phyloP scores from a whole-genome alignment of 2,888 invertebrate genomes.

The Pseudoips prasinana region DNA sequence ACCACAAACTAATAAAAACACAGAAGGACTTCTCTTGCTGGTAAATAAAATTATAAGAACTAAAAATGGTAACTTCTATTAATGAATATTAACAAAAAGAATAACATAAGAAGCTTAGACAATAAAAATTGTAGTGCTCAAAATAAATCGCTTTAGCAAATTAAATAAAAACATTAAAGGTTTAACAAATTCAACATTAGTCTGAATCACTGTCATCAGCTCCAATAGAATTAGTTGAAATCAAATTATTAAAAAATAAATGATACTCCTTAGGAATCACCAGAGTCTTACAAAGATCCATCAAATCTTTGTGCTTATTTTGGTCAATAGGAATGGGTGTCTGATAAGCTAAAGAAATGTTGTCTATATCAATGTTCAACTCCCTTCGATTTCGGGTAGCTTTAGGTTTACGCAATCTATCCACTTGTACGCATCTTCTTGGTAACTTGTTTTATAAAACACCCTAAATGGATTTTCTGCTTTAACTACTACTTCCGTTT shows the following conservation, averaged over 20 bases:
- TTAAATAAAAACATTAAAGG: neutral
- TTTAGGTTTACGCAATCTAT: slow-evolving; percentile 6
- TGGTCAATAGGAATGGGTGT: slow-evolving; percentile 4
- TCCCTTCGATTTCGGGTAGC: slow-evolving; percentile 2
- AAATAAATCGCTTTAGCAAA: neutral
- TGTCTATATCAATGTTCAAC: neutral
- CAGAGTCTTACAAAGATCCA: slow-evolving; percentile 4
- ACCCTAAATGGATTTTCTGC: slow-evolving; percentile 3
- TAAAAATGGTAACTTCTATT: slow-evolving; percentile 5
- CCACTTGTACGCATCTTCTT: slow-evolving; percentile 4
- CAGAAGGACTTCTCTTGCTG: no score
- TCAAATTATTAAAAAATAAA: slow-evolving; percentile 5
- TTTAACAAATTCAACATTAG: neutral
- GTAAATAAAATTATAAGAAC: neutral
- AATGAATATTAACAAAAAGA: neutral
- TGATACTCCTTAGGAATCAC: slow-evolving; percentile 7
- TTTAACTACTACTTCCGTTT: slow-evolving; percentile 5
- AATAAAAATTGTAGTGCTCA: neutral
- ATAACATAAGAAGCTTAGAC: neutral
- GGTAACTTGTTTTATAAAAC: slow-evolving; percentile 3
- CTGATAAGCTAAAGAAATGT: slow-evolving; percentile 3
- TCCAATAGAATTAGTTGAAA: slow-evolving; percentile 1
- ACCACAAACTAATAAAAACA: no score
- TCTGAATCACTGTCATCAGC: slow-evolving; percentile 1
- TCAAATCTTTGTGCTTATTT: slow-evolving; percentile 10